These are phyloP conservation scores for Ariopsis seemanni DNA, from an alignment of 2,113 vertebrate species.

Conservation along the genomic window DNA sequence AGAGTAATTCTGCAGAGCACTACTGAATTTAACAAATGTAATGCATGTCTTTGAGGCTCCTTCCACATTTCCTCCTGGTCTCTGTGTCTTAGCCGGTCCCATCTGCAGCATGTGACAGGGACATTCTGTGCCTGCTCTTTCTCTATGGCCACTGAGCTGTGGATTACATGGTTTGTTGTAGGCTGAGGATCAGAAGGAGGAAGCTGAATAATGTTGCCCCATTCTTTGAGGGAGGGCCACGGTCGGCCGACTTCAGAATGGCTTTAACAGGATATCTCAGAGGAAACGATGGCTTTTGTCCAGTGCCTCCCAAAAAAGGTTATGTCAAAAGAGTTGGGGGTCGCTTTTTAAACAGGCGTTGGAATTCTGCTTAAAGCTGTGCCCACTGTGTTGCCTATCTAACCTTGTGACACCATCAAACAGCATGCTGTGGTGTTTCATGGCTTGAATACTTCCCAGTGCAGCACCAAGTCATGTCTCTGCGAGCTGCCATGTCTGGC, in stretches of 20 bases:
- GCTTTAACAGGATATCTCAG: conserved; percentile 80
- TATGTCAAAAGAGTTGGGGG: conserved; percentile 72
- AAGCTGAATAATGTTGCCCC: conserved; percentile 79
- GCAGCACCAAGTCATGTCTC: conserved; percentile 67
- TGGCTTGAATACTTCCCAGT: conserved; percentile 67
- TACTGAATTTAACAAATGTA: conserved; percentile 22
- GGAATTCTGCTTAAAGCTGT: conserved; percentile 71
- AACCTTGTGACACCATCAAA: conserved; percentile 76
- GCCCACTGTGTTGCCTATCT: conserved; percentile 72
- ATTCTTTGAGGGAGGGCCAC: conserved; percentile 73
- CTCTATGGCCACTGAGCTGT: conserved; percentile 78
- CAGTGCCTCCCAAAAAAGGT: conserved; percentile 61
- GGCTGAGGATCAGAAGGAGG: conserved; percentile 76
- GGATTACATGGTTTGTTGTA: conserved; percentile 79
- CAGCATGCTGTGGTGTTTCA: conserved; percentile 63
- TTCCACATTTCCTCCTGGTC: conserved; percentile 33
- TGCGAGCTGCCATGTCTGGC: conserved; percentile 61
- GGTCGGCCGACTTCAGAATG: conserved; percentile 76
- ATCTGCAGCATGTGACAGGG: conserved; percentile 56
- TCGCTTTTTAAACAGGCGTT: conserved; percentile 74
- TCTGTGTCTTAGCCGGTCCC: conserved; percentile 35
- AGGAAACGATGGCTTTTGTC: conserved; percentile 79
- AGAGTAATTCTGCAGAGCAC: conserved; percentile 19
- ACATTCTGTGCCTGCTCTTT: conserved; percentile 73
- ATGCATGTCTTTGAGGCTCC: conserved; percentile 5